Conservation (phyloP, 1,140 invertebrate species). For the Pseudomyrmex pallidus region DNA sequence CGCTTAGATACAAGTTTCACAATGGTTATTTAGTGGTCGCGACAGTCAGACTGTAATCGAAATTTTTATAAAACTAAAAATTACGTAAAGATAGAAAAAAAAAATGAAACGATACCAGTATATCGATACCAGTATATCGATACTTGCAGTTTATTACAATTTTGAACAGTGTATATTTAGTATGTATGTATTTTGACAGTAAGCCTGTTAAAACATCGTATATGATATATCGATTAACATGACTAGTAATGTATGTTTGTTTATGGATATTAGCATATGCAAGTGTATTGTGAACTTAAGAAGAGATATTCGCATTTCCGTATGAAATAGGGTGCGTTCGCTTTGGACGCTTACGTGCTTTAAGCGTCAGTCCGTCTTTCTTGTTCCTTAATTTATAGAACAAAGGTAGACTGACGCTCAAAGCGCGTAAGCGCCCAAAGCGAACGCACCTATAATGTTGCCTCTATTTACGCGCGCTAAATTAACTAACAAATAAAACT, state of each 20-base stretch:
- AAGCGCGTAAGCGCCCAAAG: too few species aligned
- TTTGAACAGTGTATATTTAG: slow-evolving; percentile 24
- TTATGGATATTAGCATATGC: slow-evolving; percentile 22
- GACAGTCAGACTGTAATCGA: slow-evolving; percentile 18
- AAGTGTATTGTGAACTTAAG: slow-evolving; percentile 42
- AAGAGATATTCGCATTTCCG: slow-evolving; percentile 1
- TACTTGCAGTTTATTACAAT: slow-evolving; percentile 34
- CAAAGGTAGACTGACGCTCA: too few species aligned
- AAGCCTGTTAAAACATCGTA: neutral
- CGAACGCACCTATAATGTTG: too few species aligned
- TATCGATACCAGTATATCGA: slow-evolving; percentile 29
- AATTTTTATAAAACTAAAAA: slow-evolving; percentile 44
- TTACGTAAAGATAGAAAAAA: slow-evolving; percentile 43
- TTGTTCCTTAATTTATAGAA: slow-evolving; percentile 13
- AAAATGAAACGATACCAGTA: slow-evolving; percentile 16
- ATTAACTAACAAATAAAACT: neutral
- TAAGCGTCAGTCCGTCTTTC: slow-evolving; percentile 3
- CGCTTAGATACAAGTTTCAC: slow-evolving; percentile 40
- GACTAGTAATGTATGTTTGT: slow-evolving; percentile 50
- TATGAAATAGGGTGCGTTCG: slow-evolving; percentile 1
- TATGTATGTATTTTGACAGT: neutral
- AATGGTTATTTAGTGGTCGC: slow-evolving; percentile 5
- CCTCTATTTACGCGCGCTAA: neutral
- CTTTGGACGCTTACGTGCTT: too few species aligned
- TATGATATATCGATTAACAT: slow-evolving; percentile 25